These are phyloP conservation scores for Machaerirhynchus nigripectus DNA, from an alignment of 2,113 vertebrate genomes.

Conservation along the genomic window DNA sequence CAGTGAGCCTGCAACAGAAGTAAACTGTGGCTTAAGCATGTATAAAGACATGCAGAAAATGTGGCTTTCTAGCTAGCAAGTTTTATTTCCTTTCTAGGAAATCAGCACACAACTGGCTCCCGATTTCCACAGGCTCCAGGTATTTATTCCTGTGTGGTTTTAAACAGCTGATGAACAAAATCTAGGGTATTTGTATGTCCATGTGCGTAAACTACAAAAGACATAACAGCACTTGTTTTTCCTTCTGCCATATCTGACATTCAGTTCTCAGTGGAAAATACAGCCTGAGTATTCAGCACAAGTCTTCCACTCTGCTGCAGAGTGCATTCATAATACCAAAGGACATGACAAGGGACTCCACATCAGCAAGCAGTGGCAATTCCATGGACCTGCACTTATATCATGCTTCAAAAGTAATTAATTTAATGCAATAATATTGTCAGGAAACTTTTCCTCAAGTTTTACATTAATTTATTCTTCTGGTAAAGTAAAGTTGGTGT, in stretches of 20 bases:
- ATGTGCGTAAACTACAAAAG: background rate
- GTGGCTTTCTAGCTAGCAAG: background rate
- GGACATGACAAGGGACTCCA: background rate
- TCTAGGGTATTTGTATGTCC: rapidly evolving
- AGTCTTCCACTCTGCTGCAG: background rate
- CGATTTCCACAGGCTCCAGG: background rate
- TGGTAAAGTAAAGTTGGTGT: background rate
- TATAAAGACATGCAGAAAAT: background rate
- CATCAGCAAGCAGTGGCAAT: rapidly evolving
- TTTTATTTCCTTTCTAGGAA: background rate
- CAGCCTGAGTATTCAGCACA: rapidly evolving
- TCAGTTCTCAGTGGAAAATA: background rate
- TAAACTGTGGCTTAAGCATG: background rate
- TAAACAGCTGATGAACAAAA: background rate
- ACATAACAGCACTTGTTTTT: background rate
- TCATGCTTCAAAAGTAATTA: background rate
- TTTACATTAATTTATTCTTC: background rate
- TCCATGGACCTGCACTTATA: background rate
- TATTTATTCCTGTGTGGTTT: background rate
- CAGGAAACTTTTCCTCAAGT: background rate
- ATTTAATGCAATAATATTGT: background rate
- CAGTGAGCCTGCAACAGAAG: background rate
- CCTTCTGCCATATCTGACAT: background rate
- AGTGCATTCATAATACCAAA: background rate
- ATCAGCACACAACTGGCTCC: background rate